Conservation (phyloP, 2,113 vertebrate species). For the Sceloporus undulatus region DNA sequence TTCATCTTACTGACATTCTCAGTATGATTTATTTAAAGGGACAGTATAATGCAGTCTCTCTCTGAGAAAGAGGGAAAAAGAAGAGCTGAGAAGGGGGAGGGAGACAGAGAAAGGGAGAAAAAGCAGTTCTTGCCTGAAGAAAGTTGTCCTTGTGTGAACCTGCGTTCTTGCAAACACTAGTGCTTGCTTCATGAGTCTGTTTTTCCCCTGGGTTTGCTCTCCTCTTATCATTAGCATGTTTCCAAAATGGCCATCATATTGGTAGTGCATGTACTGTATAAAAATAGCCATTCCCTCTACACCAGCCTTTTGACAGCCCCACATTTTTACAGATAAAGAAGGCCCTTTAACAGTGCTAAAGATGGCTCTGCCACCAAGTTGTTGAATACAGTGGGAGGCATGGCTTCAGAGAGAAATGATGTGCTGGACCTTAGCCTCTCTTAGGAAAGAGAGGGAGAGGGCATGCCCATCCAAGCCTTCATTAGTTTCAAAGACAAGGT, state of each 20-base stretch:
- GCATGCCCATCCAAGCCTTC: not conserved
- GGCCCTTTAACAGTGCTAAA: not conserved
- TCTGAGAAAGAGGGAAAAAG: not conserved
- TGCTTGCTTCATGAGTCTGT: not conserved
- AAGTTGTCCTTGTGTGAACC: not conserved
- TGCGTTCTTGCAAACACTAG: not conserved
- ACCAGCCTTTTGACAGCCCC: not conserved
- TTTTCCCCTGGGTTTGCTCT: not conserved
- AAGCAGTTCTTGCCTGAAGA: not conserved
- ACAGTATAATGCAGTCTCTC: constrained; percentile 32
- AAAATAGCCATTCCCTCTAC: not conserved
- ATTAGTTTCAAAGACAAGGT: constrained; percentile 14
- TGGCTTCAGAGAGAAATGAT: constrained; percentile 5
- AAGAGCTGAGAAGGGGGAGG: not conserved
- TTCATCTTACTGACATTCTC: not conserved
- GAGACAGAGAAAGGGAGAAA: not conserved
- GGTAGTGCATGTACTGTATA: constrained; percentile 8
- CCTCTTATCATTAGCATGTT: not conserved
- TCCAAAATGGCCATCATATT: constrained; percentile 8
- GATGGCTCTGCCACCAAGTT: not conserved
- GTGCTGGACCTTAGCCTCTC: not conserved
- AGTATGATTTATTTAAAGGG: constrained; percentile 36
- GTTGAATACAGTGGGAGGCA: not conserved
- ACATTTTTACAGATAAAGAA: not conserved
- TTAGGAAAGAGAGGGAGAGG: not conserved